Conservation (phyloP, 2,113 vertebrate genomes). For the Ophthalmolycus amberensis region DNA sequence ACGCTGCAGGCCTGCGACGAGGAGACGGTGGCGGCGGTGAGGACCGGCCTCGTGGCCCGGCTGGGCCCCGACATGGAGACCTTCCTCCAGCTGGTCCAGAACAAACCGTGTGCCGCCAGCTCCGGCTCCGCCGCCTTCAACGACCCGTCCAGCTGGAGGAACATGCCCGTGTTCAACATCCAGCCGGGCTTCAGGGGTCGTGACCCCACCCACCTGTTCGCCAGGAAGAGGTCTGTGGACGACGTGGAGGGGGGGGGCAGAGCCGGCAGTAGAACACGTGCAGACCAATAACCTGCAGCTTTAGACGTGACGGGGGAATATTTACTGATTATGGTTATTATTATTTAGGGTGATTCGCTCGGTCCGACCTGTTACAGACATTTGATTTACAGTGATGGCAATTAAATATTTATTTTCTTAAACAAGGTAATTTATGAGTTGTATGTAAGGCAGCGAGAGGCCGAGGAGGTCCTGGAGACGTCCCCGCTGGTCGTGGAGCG, state of each 20-base stretch:
- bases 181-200: slow-evolving; percentile 80
- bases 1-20: slow-evolving; percentile 91
- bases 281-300: neutral
- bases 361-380: neutral
- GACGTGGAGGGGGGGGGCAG: slow-evolving; percentile 58
- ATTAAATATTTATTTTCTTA: slow-evolving; percentile 77
- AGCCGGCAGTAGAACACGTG: slow-evolving; percentile 2
- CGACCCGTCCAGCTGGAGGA: slow-evolving; percentile 83
- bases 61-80: slow-evolving; percentile 93
- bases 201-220: slow-evolving; percentile 83
- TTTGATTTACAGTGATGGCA: slow-evolving; percentile 14
- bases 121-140: slow-evolving; percentile 63
- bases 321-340: neutral
- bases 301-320: neutral
- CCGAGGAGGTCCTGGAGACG: neutral
- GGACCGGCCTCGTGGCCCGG: slow-evolving; percentile 87
- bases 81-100: slow-evolving; percentile 92
- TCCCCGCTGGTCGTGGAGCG: slow-evolving; percentile 65
- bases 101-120: slow-evolving; percentile 86
- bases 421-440: slow-evolving; percentile 69
- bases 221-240: slow-evolving; percentile 85
- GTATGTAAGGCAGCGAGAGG: slow-evolving; percentile 42
- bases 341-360: neutral
- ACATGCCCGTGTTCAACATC: slow-evolving; percentile 83
- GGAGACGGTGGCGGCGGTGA: slow-evolving; percentile 88